Evolutionary conservation across 2,888 invertebrate species (phyloP), one percentile per base, ranked within the genome.

Genomic region (Lithophane semibrunnea): DNA sequence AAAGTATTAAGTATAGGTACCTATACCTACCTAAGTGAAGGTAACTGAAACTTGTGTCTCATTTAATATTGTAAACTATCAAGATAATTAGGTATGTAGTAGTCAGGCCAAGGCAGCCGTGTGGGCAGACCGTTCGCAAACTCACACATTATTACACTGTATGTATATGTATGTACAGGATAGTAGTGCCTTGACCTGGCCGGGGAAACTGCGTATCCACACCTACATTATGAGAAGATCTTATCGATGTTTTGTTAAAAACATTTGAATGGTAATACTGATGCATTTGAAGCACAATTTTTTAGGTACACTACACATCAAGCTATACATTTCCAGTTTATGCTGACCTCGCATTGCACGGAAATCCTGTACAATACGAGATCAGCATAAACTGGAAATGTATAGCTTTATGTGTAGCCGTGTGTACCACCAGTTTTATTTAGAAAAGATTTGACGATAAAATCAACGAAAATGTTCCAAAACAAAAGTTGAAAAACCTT

Each of bases 101-200:
- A 52, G 61, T 49, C 73, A 58, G 44, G 52, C 69, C 79, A 86
- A 83, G 73, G 83, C 18, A 65, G 21, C 7, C 61, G 42, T n/a
- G 72, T 70, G 52, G 61, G 78, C 60, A 61, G n/a, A 61, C 56
- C 49, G 21, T 70, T 85, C 63, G 29, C 37, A 70, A 64, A 29
- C 44, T 4, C 54, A 75, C 52, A 74, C 54, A 64, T 42, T 37
- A 37, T 37, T 37, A 37, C 37, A 37, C n/a, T 49, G 52, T 60
- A 52, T 56, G 24, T 58, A 47, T 12, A 4, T n/a, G 5, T n/a
- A 52, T 18, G 13, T 58, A 54, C 61, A 77, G 79, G 71, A 79
- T 74, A 74, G 63, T 16, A 73, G 87, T 75, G 66, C 86, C 79
- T 86, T 86, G 86, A 87, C 85, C 85, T 67, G 77, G 29, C 69